Evolutionary conservation across 2,113 vertebrate genomes (phyloP), one percentile per base, ranked within the genome.

Genomic region (Bucco capensis): DNA sequence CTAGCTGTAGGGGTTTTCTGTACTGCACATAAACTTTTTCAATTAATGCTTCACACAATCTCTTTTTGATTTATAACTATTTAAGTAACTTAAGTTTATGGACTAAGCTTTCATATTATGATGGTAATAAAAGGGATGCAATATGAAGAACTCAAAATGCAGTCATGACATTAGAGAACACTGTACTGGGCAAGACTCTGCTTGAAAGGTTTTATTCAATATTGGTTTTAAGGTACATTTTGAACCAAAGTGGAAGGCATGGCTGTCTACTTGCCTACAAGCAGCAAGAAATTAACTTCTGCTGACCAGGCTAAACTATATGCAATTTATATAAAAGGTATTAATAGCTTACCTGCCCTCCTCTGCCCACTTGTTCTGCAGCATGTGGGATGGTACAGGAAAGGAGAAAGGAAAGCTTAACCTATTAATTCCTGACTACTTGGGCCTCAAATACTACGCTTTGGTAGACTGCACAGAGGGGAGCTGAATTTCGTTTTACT

Each of bases 371-470:
- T 61, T 33, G 14, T 50, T 82, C 61, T 22, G 72, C n/a, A 60
- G 61, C 2, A 2, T 15, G 15, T 6, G 1, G 25, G 8, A 30
- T 61, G 30, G 40, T 40, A 70, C 0, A 0, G 8, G 10, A 14
- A 42, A 9, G 18, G 11, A 8, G 7, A 80, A 87, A 82, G 42
- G 30, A 89, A 19, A 58, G 42, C 8, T 60, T 74, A 71, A 58
- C 6, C 47, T 89, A 17, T 25, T 80, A 0, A 16, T 50, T 85
- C 21, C 33, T 51, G 6, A 92, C 73, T 27, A 40, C 5, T 1
- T 66, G 49, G 14, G 6, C 35, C 42, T 86, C 47, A 62, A 30
- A 86, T 18, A 47, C 50, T 65, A 15, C 3, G 4, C 37, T 58
- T 19, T 82, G 30, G 47, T 50, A 76, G 27, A 30, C n/a, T 54